Conservation (phyloP, 1,140 invertebrate genomes). For the Lucilia sericata region DNA sequence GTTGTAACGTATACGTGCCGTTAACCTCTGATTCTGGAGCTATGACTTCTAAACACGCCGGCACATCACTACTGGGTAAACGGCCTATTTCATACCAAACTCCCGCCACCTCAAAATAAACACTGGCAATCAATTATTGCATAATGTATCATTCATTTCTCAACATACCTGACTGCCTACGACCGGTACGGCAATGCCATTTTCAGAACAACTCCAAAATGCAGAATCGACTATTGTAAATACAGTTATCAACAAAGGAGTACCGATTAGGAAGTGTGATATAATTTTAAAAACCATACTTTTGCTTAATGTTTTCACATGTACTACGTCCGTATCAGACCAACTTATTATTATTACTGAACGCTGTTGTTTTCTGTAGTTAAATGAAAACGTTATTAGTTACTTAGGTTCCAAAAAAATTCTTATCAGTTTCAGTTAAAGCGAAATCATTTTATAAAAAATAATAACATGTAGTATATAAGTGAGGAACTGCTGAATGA, state of each 20-base stretch:
- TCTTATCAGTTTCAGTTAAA: too few species aligned
- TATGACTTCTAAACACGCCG: constrained; percentile 17
- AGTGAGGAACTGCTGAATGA: too few species aligned
- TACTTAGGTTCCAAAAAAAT: too few species aligned
- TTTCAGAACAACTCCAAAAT: background rate
- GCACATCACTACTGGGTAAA: background rate
- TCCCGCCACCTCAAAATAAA: constrained; percentile 28
- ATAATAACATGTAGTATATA: too few species aligned
- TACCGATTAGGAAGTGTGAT: background rate
- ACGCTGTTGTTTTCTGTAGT: too few species aligned
- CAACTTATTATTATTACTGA: too few species aligned
- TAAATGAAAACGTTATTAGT: too few species aligned
- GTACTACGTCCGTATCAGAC: too few species aligned
- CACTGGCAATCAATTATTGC: background rate
- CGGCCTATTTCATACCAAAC: constrained; percentile 32
- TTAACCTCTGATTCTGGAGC: background rate
- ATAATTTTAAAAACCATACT: background rate
- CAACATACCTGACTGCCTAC: background rate
- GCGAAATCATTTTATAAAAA: too few species aligned
- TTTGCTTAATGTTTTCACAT: background rate
- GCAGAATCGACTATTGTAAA: background rate
- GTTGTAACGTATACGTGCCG: background rate
- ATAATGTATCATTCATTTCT: background rate
- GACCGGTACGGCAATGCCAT: background rate
- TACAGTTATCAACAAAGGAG: background rate